Percentiles rank a stretch among this genome's conserved stretches.
Conservation (phyloP, 30 jellyfish, hydroid and myxozoan genomes). For the Chrysaora quinquecirrha region DNA sequence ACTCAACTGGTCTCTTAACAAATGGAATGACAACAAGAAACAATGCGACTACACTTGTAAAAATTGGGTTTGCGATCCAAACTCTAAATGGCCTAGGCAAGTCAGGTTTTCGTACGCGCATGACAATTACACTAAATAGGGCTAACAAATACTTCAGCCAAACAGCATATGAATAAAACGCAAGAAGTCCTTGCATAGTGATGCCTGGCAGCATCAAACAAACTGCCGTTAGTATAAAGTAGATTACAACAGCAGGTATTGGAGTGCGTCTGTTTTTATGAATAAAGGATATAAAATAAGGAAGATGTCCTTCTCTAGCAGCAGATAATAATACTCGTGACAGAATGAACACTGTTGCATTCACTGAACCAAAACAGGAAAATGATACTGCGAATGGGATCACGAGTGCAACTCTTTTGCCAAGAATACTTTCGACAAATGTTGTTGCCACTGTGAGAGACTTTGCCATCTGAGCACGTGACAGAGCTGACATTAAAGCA, state of each 20-base stretch:
- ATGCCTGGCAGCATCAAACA: conserved; percentile 19
- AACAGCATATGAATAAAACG: conserved; percentile 19
- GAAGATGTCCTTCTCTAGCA: too few relatives aligned
- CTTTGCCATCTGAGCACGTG: conserved; percentile 21
- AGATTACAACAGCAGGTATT: conserved; percentile 17
- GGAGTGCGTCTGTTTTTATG: too few relatives aligned
- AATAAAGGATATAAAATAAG: too few relatives aligned
- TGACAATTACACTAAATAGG: conserved; percentile 34
- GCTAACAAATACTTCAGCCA: conserved; percentile 52
- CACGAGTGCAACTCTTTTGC: too few relatives aligned
- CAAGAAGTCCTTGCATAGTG: conserved; percentile 15
- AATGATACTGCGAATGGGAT: conserved; percentile 9
- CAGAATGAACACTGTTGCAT: conserved; percentile 23
- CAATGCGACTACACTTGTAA: conserved; percentile 14
- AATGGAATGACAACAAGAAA: conserved; percentile 2
- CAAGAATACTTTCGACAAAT: too few relatives aligned
- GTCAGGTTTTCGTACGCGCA: too few relatives aligned
- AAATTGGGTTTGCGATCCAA: conserved; percentile 55
- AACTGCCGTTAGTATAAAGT: background rate
- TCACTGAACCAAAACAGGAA: conserved; percentile 25
- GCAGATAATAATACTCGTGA: conserved; percentile 46
- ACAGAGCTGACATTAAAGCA: too few relatives aligned
- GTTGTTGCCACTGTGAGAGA: conserved; percentile 46
- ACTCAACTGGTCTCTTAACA: too few relatives aligned
- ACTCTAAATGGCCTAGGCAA: conserved; percentile 69